Evolutionary conservation across 2,888 invertebrate genomes (phyloP).

Genomic region (Melanotus villosus): DNA sequence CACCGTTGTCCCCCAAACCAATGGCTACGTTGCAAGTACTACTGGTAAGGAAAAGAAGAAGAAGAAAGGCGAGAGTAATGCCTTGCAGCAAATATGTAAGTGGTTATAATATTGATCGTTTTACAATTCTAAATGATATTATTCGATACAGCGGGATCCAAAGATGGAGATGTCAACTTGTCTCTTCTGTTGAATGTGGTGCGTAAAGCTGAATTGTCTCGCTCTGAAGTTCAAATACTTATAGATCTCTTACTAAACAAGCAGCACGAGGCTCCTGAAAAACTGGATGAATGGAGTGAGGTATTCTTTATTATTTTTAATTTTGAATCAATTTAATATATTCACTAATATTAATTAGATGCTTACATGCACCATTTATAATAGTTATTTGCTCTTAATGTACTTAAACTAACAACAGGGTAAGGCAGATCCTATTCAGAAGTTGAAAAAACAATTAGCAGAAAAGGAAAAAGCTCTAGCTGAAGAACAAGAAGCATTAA

Average conservation of each 20-base stretch:
- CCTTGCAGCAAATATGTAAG: slow-evolving; percentile 72
- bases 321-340: too few species aligned
- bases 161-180: slow-evolving; percentile 79
- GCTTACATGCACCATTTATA: neutral
- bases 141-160: slow-evolving; percentile 73
- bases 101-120: slow-evolving; percentile 37
- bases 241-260: slow-evolving; percentile 92
- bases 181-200: slow-evolving; percentile 78
- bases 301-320: slow-evolving; percentile 62
- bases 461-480: slow-evolving; percentile 86
- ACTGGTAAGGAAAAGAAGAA: slow-evolving; percentile 69
- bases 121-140: neutral
- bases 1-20: slow-evolving; percentile 52
- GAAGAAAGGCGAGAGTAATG: slow-evolving; percentile 72
- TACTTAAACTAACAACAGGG: slow-evolving; percentile 69
- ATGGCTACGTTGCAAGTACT: slow-evolving; percentile 58
- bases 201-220: slow-evolving; percentile 85
- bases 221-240: slow-evolving; percentile 89
- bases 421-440: slow-evolving; percentile 87
- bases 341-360: too few species aligned
- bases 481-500: slow-evolving; percentile 83
- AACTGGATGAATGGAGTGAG: slow-evolving; percentile 89
- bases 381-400: neutral
- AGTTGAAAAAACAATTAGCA: slow-evolving; percentile 88
- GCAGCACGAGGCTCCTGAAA: slow-evolving; percentile 82